phyloP scores from a whole-genome alignment of 2,888 invertebrate species.

The Mantis religiosa region DNA sequence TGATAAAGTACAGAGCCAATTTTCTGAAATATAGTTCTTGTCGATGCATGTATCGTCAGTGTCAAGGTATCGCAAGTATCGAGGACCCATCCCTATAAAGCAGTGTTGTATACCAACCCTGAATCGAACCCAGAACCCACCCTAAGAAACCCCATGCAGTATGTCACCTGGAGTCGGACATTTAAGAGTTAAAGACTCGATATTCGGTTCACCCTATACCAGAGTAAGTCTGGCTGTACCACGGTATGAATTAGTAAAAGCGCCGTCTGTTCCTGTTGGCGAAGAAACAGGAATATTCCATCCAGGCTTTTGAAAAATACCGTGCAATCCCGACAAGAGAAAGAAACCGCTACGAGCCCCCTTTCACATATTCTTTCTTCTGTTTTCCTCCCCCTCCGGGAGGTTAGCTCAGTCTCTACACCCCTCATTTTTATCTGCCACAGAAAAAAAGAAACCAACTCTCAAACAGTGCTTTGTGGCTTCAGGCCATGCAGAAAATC shows the following conservation, averaged over 20 bases:
- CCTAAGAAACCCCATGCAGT: no score
- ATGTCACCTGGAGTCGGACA: no score
- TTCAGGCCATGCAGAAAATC: neutral
- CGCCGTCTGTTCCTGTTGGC: neutral
- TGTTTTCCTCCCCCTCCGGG: neutral
- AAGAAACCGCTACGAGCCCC: neutral
- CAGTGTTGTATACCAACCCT: no score
- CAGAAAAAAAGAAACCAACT: neutral
- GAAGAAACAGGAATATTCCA: neutral
- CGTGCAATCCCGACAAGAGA: neutral
- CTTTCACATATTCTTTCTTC: neutral
- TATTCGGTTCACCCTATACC: neutral
- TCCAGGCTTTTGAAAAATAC: neutral
- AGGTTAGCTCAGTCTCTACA: neutral
- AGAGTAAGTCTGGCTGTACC: neutral
- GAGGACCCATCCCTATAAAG: no score
- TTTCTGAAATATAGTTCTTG: no score
- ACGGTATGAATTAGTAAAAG: neutral
- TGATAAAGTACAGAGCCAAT: no score
- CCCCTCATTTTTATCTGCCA: neutral
- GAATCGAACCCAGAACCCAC: no score
- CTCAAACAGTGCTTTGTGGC: neutral
- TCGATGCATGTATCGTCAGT: no score
- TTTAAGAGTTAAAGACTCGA: neutral
- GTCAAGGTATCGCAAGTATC: no score